Percentiles rank a stretch among this genome's conserved stretches.
Conservation (phyloP, 2,113 vertebrate species). For the rabbit (Oryctolagus cuniculus) region DNA sequence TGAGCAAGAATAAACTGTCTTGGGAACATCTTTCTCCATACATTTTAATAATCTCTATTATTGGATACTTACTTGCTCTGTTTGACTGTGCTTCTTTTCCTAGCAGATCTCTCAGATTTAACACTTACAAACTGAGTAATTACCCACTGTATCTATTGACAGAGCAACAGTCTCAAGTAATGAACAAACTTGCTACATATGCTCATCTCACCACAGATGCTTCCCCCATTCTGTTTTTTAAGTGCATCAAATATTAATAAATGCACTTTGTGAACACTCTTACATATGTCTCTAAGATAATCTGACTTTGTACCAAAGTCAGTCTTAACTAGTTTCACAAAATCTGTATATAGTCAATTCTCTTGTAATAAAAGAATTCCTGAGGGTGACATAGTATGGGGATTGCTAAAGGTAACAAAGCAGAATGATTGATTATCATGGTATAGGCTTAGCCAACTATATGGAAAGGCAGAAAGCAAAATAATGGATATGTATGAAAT, state of each 20-base stretch:
- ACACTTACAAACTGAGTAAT: slow-evolving; percentile 64
- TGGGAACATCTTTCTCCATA: background rate
- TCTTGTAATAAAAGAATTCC: slow-evolving; percentile 44
- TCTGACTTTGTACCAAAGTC: slow-evolving; percentile 59
- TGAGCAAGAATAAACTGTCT: slow-evolving; percentile 36
- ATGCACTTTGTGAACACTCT: slow-evolving; percentile 71
- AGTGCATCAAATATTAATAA: slow-evolving; percentile 80
- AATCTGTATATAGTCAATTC: slow-evolving; percentile 62
- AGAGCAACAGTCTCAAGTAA: slow-evolving; percentile 69
- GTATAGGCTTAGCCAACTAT: slow-evolving; percentile 32
- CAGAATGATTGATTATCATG: slow-evolving; percentile 8
- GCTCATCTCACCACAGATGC: slow-evolving; percentile 77
- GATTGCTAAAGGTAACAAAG: slow-evolving; percentile 47
- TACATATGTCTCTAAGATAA: slow-evolving; percentile 69
- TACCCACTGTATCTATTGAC: slow-evolving; percentile 43
- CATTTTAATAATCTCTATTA: slow-evolving; percentile 43
- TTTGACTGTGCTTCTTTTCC: slow-evolving; percentile 53
- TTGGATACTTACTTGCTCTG: slow-evolving; percentile 31
- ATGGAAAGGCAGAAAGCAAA: background rate
- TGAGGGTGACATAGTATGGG: background rate
- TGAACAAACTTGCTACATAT: slow-evolving; percentile 61
- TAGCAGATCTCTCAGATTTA: slow-evolving; percentile 46
- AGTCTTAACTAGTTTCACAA: slow-evolving; percentile 24
- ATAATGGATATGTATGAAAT: slow-evolving; percentile 60
- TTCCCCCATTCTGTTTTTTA: slow-evolving; percentile 62